These are phyloP conservation scores for Ormyrus pomaceus DNA, from an alignment of 2,888 invertebrate species.

Conservation along the genomic window DNA sequence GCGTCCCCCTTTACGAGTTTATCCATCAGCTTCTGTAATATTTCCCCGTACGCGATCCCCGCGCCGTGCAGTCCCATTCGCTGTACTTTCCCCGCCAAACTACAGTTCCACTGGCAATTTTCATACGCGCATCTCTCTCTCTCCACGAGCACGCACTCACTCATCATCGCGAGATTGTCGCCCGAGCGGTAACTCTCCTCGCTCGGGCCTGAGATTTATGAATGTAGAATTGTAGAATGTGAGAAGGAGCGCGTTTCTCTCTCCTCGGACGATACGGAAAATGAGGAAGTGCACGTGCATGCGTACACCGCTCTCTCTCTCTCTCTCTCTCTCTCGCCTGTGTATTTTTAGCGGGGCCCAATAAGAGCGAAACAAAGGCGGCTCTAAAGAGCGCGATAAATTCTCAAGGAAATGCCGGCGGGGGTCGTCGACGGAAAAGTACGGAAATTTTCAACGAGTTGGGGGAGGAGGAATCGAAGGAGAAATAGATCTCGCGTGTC, in stretches of 20 bases:
- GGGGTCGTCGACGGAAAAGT: slow-evolving; percentile 17
- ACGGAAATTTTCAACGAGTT: background rate
- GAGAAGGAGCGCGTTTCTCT: slow-evolving; percentile 14
- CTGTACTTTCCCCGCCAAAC: no score
- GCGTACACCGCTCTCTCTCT: background rate
- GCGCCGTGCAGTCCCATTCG: no score
- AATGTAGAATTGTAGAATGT: slow-evolving; percentile 36
- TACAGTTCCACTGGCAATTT: background rate
- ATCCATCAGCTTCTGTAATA: no score
- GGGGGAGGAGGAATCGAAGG: background rate
- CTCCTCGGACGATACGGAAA: background rate
- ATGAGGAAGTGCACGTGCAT: slow-evolving; percentile 2
- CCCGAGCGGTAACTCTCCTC: background rate
- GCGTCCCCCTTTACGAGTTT: no score
- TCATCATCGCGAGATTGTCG: slow-evolving; percentile 10
- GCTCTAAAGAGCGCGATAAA: background rate
- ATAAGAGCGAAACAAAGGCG: slow-evolving; percentile 21
- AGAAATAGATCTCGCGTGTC: slow-evolving; percentile 14
- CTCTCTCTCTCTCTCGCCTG: no score
- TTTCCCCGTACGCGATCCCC: no score
- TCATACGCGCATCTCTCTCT: background rate
- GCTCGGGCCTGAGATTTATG: slow-evolving; percentile 33
- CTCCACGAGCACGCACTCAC: background rate
- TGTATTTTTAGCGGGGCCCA: slow-evolving; percentile 29
- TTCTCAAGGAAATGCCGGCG: background rate